Evolutionary conservation across 1,140 invertebrate species (phyloP).

Genomic region (Macrobrachium nipponense): DNA sequence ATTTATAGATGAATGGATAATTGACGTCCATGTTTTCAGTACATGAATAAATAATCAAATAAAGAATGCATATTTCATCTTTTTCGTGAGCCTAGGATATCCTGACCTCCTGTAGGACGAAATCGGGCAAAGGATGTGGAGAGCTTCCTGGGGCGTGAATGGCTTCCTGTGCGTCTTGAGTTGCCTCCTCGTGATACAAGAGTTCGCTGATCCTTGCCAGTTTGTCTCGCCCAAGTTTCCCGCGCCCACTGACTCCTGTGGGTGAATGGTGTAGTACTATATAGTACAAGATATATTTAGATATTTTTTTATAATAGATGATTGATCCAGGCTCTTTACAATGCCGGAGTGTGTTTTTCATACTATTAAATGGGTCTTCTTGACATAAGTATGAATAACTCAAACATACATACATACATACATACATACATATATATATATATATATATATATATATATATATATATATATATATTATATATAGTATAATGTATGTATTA

Average conservation of each 20-base stretch:
- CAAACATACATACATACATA: not conserved
- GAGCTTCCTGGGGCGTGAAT: not conserved
- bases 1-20: too few relatives aligned
- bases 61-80: not conserved
- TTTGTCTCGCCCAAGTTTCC: constrained; percentile 20
- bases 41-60: too few relatives aligned
- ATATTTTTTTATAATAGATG: too few relatives aligned
- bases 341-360: too few relatives aligned
- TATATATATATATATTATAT: too few relatives aligned
- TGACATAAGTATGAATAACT: too few relatives aligned
- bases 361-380: too few relatives aligned
- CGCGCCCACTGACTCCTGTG: not conserved
- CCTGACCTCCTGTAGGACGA: constrained; percentile 47
- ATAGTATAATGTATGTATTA: too few relatives aligned
- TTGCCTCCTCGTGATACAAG: constrained; percentile 44
- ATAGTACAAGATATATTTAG: not conserved
- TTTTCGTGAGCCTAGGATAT: not conserved
- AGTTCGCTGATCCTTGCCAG: constrained; percentile 43
- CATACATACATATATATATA: not conserved
- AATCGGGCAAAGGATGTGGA: constrained; percentile 12
- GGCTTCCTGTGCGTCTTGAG: constrained; percentile 26
- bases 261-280: not conserved
- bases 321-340: too few relatives aligned
- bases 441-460: not conserved
- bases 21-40: too few relatives aligned